Evolutionary conservation across 1,140 invertebrate species (phyloP).

Genomic region (Leptinotarsa texana): DNA sequence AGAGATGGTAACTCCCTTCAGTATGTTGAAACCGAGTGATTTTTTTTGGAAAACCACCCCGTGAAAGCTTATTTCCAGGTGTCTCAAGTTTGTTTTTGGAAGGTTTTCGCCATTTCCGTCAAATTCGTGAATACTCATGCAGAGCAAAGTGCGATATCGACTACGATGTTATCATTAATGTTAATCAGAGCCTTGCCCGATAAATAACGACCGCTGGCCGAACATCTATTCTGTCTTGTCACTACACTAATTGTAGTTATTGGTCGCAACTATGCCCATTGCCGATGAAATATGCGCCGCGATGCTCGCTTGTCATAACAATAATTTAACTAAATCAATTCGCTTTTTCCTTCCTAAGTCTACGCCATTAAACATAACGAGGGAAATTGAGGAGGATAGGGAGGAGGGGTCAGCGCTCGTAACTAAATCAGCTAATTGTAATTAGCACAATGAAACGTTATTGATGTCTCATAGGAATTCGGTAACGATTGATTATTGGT

Average conservation of each 20-base stretch:
- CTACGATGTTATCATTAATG: conserved; percentile 41
- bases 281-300: conserved; percentile 50
- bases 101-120: too few relatives aligned
- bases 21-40: too few relatives aligned
- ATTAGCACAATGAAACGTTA: conserved; percentile 52
- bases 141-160: neutral
- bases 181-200: conserved; percentile 47
- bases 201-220: conserved; percentile 46
- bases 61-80: too few relatives aligned
- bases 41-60: too few relatives aligned
- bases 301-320: conserved; percentile 46
- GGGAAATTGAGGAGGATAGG: conserved; percentile 50
- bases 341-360: conserved; percentile 50
- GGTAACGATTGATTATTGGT: conserved; percentile 49
- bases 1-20: too few relatives aligned
- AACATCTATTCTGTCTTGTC: conserved; percentile 48
- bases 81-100: too few relatives aligned
- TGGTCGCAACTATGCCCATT: conserved; percentile 54
- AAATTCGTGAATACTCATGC: neutral
- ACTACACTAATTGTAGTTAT: conserved; percentile 53
- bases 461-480: conserved; percentile 54
- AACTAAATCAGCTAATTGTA: conserved; percentile 54
- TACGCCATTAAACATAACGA: conserved; percentile 52
- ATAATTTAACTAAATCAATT: conserved; percentile 54
- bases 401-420: conserved; percentile 41